Base-by-base conservation (phyloP, 2,797 vertebrate genomes). In the Atherinosoma microstoma region DNA sequence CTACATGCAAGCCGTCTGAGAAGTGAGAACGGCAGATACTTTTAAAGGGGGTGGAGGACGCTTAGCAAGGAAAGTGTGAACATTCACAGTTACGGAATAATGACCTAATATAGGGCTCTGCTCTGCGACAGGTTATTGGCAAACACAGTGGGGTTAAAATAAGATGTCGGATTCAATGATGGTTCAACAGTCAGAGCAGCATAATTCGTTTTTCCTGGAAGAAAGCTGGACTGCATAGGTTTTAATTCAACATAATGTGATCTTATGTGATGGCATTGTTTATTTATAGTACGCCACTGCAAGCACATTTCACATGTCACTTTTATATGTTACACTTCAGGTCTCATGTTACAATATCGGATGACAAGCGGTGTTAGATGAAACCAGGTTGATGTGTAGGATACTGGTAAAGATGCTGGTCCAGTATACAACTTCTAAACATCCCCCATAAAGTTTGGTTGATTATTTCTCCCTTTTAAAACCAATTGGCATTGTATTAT, bases 41-140 rank as follows among this genome's bases (percentile, higher is more conserved):
- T 89, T 82, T 71, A 27, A n/a, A 22, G 35, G 47, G 16, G 61
- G 67, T 9, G 45, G 68, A 8, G 54, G 58, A 22, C 1, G 20
- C 76, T 76, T 88, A 88, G 87, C 78, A 84, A 91, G 87, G 80
- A 80, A 80, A 85, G 90, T 87, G 85, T 87, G 85, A 91, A 90
- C 85, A 89, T 80, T 86, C 74, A 70, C 53, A 8, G 67, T 85
- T 87, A 80, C 85, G 76, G 79, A 86, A 87, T 87, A 88, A 92
- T 85, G 78, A 88, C 76, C 82, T 87, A 78, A 88, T 84, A 84
- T 85, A 6, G 1, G 65, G 38, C 74, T 70, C 24, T 10, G 32
- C 68, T 64, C 59, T 30, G 58, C 68, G 84, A 83, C 87, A 84
- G 79, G 68, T 82, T 88, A 79, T 83, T 81, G 83, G 75, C 42